Base-by-base conservation (phyloP, 64 coral and sea anemone species). In the Montipora capricornis region DNA sequence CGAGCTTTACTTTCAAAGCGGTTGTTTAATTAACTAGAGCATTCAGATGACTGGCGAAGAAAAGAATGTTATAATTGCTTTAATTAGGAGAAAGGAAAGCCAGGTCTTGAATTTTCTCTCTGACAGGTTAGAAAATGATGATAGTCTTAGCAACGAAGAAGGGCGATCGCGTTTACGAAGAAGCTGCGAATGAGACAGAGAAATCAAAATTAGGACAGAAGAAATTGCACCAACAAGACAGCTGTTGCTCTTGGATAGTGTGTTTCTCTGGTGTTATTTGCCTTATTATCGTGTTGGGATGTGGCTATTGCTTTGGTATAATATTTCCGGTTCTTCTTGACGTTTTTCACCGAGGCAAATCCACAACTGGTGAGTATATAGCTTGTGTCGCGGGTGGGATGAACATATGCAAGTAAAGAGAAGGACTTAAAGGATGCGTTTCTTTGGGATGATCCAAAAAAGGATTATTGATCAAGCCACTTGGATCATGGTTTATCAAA, bases 291-390 rank as follows among this genome's bases (percentile, higher is more conserved):
- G 60, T 77, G 0, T 7, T 90, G 14, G 93, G 93, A 17, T 84
- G 59, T 5, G 11, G 79, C 0, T 84, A 95, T 44, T 77, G 88
- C 51, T 95, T 90, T 67, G 88, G 93, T 2, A 59, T 95, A 12
- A 67, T 95, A 47, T 86, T 76, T 16, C 88, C 93, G 20, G n/a
- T 4, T 7, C 80, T 95, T 44, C 76, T 95, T 9, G 68, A 84
- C 47, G 87, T 90, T 53, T 95, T 95, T 71, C 75, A 90, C 51
- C 66, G 78, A 90, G 88, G 93, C 6, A 80, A 77, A 90, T 89
- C 88, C 6, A 87, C 62, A 69, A 95, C 93, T 16, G 93, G 93
- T 95, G 64, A 82, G 78, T 80, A 58, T 49, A 2, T 37, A 37
- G 37, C 37, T 37, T 37, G 37, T 37, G 37, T 37, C 37, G 37